phyloP scores from a whole-genome alignment of 92 coral and sea anemone genomes.

The Zoanthus solanderi region DNA sequence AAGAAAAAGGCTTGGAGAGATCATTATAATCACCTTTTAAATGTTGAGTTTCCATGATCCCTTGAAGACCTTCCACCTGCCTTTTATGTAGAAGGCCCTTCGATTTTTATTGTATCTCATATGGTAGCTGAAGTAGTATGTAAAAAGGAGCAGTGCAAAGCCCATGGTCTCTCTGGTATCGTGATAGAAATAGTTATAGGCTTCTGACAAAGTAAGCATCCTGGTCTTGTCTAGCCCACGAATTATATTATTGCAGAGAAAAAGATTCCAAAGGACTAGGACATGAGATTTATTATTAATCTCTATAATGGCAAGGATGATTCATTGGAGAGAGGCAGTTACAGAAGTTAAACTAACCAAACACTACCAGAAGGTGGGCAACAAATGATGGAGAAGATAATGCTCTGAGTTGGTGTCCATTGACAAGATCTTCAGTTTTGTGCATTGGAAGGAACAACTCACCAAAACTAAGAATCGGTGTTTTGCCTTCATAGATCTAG shows the following conservation, averaged over 20 bases:
- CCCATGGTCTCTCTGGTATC: constrained; percentile 37
- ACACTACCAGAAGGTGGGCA: constrained; percentile 31
- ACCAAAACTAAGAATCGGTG: neutral
- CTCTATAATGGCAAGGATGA: constrained; percentile 43
- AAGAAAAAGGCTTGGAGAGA: neutral
- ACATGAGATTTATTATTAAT: constrained; percentile 22
- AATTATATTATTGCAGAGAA: constrained; percentile 32
- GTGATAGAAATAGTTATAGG: constrained; percentile 40
- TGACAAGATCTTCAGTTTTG: constrained; percentile 18
- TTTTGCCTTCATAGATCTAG: constrained; percentile 24
- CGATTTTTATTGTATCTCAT: constrained; percentile 27
- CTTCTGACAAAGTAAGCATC: neutral
- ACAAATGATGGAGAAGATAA: constrained; percentile 35
- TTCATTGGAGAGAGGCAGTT: constrained; percentile 49
- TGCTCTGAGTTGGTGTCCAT: constrained; percentile 19
- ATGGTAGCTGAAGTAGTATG: constrained; percentile 32
- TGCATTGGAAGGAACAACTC: constrained; percentile 17
- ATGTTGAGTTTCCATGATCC: constrained; percentile 54
- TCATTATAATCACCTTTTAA: constrained; percentile 45
- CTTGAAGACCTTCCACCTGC: constrained; percentile 41
- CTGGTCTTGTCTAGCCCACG: neutral
- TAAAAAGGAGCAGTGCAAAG: constrained; percentile 36
- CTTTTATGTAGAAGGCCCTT: constrained; percentile 36
- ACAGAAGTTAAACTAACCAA: constrained; percentile 39
- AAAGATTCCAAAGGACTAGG: constrained; percentile 39